These are phyloP conservation scores for Agonopterix heracliana DNA, from an alignment of 2,888 invertebrate genomes.

Conservation along the genomic window DNA sequence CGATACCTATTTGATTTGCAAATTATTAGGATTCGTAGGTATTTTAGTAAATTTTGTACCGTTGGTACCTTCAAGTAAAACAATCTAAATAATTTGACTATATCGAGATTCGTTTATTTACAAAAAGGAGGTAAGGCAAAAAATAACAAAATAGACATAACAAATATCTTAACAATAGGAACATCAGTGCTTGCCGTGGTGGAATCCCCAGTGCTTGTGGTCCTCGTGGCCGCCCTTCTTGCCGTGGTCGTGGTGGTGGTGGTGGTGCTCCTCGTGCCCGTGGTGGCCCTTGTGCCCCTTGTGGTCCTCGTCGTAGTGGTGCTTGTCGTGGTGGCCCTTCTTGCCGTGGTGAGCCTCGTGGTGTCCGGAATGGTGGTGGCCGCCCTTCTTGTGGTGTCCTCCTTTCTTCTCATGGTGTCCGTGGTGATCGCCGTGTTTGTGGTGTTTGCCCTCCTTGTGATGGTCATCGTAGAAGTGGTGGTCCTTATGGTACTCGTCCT, in stretches of 20 bases:
- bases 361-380: slow-evolving; percentile 84
- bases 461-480: slow-evolving; percentile 93
- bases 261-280: slow-evolving; percentile 85
- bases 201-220: slow-evolving; percentile 85
- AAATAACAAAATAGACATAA: slow-evolving; percentile 43
- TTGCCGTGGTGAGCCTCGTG: slow-evolving; percentile 87
- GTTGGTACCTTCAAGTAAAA: too few species aligned
- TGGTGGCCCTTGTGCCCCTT: slow-evolving; percentile 87
- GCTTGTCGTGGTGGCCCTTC: slow-evolving; percentile 88
- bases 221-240: slow-evolving; percentile 87
- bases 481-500: slow-evolving; percentile 91
- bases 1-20: too few species aligned
- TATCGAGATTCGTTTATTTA: slow-evolving; percentile 46
- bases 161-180: slow-evolving; percentile 37
- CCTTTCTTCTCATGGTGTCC: slow-evolving; percentile 86
- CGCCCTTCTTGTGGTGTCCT: slow-evolving; percentile 88
- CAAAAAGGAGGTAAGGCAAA: slow-evolving; percentile 44
- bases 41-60: too few species aligned
- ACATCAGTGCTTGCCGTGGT: slow-evolving; percentile 72
- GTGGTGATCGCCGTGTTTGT: slow-evolving; percentile 86
- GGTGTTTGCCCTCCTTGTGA: slow-evolving; percentile 89
- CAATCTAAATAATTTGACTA: too few species aligned
- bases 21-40: too few species aligned
- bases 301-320: slow-evolving; percentile 87
- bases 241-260: slow-evolving; percentile 84